Evolutionary conservation across 2,113 vertebrate species (phyloP).

Genomic region (Xerus inauris): DNA sequence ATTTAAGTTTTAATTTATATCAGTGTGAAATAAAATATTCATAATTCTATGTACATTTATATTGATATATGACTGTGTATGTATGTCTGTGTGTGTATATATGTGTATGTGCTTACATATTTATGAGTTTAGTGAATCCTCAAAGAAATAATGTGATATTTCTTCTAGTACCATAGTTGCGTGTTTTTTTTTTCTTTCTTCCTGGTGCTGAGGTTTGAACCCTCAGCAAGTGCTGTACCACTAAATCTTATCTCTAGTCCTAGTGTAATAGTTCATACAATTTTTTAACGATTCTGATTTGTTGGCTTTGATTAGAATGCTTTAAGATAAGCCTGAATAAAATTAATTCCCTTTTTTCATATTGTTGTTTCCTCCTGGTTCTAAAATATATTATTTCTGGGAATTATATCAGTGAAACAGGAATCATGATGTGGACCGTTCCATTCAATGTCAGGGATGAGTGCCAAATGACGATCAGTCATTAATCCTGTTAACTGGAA

Average conservation of each 20-base stretch:
- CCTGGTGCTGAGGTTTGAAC: too few species aligned
- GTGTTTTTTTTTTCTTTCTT: too few species aligned
- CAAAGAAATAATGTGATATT: not conserved
- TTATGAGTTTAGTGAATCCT: not conserved
- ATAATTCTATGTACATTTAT: not conserved
- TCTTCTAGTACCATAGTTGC: not conserved
- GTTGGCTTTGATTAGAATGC: not conserved
- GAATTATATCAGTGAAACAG: conserved; percentile 17
- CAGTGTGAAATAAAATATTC: not conserved
- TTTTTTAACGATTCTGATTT: not conserved
- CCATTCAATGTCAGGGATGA: not conserved
- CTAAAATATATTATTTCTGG: not conserved
- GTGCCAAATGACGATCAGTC: not conserved
- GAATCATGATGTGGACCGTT: not conserved
- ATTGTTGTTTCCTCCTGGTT: not conserved
- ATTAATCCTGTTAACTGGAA: not conserved
- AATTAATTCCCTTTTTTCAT: not conserved
- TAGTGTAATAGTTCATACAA: not conserved
- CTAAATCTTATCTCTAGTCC: not conserved
- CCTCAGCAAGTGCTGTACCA: not conserved
- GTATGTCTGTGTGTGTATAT: not conserved
- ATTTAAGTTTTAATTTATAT: not conserved
- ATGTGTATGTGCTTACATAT: not conserved
- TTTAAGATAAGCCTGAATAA: not conserved
- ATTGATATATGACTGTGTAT: not conserved